phyloP scores from a whole-genome alignment of 2,888 invertebrate genomes.

The Rhabditophanes sp. region DNA sequence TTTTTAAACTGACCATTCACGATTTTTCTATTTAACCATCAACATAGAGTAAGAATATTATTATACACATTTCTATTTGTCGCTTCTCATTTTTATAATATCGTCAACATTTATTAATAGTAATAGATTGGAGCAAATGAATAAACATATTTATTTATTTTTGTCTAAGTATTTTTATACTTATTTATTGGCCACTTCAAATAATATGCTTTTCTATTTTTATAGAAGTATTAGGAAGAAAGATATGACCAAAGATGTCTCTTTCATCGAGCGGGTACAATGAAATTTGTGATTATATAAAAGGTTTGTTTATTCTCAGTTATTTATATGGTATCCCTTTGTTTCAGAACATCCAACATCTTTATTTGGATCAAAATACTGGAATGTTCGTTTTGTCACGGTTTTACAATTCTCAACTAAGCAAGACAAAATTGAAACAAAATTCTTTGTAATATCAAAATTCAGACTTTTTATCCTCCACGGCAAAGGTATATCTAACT shows the following conservation, averaged over 20 bases:
- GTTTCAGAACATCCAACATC: slow-evolving; percentile 29
- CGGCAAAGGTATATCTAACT: slow-evolving; percentile 24
- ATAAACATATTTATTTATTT: too few relatives aligned
- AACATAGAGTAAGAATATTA: too few relatives aligned
- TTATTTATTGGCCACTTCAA: too few relatives aligned
- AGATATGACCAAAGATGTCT: slow-evolving; percentile 31
- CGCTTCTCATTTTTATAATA: too few relatives aligned
- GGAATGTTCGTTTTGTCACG: slow-evolving; percentile 28
- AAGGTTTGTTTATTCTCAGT: slow-evolving; percentile 16
- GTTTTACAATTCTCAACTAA: slow-evolving; percentile 14
- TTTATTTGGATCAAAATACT: slow-evolving; percentile 39
- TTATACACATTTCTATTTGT: too few relatives aligned
- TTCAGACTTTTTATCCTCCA: slow-evolving; percentile 33
- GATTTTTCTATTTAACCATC: too few relatives aligned
- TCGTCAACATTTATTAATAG: too few relatives aligned
- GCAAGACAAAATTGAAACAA: slow-evolving; percentile 29
- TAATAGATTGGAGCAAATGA: too few relatives aligned
- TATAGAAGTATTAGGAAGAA: too few relatives aligned
- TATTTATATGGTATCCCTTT: slow-evolving; percentile 1
- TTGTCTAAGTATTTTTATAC: too few relatives aligned
- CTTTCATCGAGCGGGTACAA: slow-evolving; percentile 27
- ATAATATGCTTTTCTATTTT: too few relatives aligned
- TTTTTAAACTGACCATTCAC: too few relatives aligned
- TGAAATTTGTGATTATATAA: slow-evolving; percentile 31
- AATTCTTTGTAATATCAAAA: slow-evolving; percentile 33